phyloP scores from a whole-genome alignment of 1,140 invertebrate genomes.

The Pollicipes pollicipes region DNA sequence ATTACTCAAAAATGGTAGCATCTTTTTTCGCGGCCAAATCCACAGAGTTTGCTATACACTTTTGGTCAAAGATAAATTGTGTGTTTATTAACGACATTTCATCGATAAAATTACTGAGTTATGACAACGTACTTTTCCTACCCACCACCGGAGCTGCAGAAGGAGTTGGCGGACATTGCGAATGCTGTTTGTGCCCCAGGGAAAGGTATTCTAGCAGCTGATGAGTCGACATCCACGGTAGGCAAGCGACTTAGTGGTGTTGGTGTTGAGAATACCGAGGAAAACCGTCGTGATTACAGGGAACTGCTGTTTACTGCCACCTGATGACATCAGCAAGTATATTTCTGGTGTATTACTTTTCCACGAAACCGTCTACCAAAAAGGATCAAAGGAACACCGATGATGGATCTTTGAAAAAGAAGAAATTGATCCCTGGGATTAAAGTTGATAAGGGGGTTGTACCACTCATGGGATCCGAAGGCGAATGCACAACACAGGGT shows the following conservation, averaged over 20 bases:
- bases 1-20: too few relatives aligned
- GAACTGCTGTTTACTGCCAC: conserved; percentile 73
- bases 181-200: conserved; percentile 75
- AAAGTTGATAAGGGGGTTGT: conserved; percentile 79
- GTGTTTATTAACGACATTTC: too few relatives aligned
- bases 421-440: conserved; percentile 78
- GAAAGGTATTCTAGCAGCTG: conserved; percentile 66
- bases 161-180: conserved; percentile 74
- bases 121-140: conserved; percentile 71
- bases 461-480: conserved; percentile 69
- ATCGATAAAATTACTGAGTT: too few relatives aligned
- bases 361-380: conserved; percentile 95
- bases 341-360: conserved; percentile 87
- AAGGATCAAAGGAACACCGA: conserved; percentile 67
- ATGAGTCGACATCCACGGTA: conserved; percentile 70
- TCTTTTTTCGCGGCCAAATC: too few relatives aligned
- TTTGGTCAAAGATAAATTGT: too few relatives aligned
- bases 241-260: conserved; percentile 67
- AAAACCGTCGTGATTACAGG: conserved; percentile 59
- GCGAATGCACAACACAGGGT: conserved; percentile 92
- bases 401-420: conserved; percentile 60
- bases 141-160: conserved; percentile 64
- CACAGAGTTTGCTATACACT: too few relatives aligned
- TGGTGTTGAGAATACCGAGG: conserved; percentile 43
- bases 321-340: conserved; percentile 40